These are phyloP conservation scores for Drosophila sordidula DNA, from an alignment of 2,888 invertebrate species.

Conservation along the genomic window DNA sequence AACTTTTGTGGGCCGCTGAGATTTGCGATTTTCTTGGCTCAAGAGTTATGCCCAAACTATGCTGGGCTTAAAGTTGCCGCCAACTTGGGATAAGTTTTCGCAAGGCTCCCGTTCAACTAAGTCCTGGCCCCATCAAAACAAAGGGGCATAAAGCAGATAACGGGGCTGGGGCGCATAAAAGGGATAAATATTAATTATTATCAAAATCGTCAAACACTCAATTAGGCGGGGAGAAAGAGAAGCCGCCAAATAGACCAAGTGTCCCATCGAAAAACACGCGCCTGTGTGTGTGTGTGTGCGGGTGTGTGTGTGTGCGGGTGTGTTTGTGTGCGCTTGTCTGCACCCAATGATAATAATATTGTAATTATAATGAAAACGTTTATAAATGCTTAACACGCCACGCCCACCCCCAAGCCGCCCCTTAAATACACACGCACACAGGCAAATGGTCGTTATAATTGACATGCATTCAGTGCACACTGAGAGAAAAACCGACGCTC, in stretches of 20 bases:
- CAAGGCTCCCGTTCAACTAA: neutral
- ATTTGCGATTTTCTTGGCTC: conserved; percentile 24
- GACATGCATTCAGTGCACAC: conserved; percentile 7
- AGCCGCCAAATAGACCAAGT: conserved; percentile 2
- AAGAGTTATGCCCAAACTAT: conserved; percentile 19
- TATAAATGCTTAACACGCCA: conserved; percentile 47
- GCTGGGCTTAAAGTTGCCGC: conserved; percentile 16
- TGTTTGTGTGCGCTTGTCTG: conserved; percentile 25
- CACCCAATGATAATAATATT: conserved; percentile 58
- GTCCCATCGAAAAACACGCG: neutral
- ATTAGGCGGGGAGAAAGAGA: conserved; percentile 17
- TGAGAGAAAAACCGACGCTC: too few species aligned
- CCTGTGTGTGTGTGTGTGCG: neutral
- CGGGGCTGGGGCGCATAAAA: neutral
- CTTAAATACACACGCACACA: conserved; percentile 19
- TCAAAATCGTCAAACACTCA: conserved; percentile 61
- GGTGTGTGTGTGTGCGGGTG: conserved; percentile 8
- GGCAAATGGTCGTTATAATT: conserved; percentile 30
- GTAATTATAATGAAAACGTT: conserved; percentile 74
- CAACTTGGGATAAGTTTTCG: conserved; percentile 24
- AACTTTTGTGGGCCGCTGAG: conserved; percentile 13
- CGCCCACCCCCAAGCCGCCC: conserved; percentile 11
- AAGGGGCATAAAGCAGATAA: neutral
- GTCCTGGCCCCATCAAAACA: neutral
- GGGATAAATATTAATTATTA: conserved; percentile 68